Base-by-base conservation (phyloP, 2,113 vertebrate species). In the Channa argus region DNA sequence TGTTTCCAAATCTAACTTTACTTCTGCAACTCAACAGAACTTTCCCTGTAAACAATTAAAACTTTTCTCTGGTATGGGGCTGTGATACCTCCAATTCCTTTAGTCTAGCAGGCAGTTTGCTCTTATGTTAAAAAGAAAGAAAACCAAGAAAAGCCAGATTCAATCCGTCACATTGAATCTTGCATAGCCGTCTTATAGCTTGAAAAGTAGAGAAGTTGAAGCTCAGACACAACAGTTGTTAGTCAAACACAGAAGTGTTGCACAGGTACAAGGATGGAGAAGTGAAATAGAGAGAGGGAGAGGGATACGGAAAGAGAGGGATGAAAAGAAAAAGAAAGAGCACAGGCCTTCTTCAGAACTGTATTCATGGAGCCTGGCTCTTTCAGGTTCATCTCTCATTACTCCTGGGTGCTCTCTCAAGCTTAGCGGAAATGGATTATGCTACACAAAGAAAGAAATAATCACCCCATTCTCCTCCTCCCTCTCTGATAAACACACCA, bases 351-450 rank as follows among this genome's bases (percentile, higher is more conserved):
- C 79, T 71, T 91, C 83, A 83, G 88, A 88, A 88, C 82, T 73
- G 88, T 82, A 75, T 86, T 83, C 76, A 86, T 69, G 68, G 82
- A 90, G 87, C 67, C 76, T 77, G 82, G 74, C 78, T 88, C 83
- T 91, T 90, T 91, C 83, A 89, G 90, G 90, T 92, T 92, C 89
- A 88, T 85, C 85, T 89, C 90, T 91, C 91, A 93, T 93, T 93
- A 92, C 91, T 89, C 84, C 77, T 73, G 75, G 83, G 84, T 91
- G 83, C 90, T 90, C 82, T 91, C 80, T 89, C 83, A 85, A 87
- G 88, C 85, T 89, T 88, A 86, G 82, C 72, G 77, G 83, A 90
- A 92, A 91, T 91, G 87, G 90, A 91, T 93, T 90, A 88, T 37
- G 66, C 84, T 74, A 70, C 83, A 85, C 84, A 90, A 93, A 91